Base-by-base conservation (phyloP, 2,888 invertebrate species). In the Diaphora mendica region DNA sequence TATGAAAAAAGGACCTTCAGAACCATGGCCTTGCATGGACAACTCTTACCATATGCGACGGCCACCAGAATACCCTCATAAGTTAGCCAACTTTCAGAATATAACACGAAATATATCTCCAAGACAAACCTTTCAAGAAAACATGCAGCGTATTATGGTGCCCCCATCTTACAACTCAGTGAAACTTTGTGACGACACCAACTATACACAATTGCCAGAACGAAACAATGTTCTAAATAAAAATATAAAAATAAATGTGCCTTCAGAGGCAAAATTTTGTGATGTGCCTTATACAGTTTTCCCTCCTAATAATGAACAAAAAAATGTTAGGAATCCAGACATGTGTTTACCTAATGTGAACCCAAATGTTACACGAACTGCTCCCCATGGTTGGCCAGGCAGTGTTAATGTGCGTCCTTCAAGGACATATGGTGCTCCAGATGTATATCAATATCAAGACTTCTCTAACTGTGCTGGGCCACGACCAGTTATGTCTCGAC, bases 101-200 rank as follows among this genome's bases (percentile, higher is more conserved):
- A 92, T 92, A 71, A 86, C 91, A 76, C 91, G 94, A 88, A 95
- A 96, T 90, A 96, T 96, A 91, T 96, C 96, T 83, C 96, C 96
- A 59, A 91, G 96, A 90, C 95, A 95, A 90, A 96, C 96, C 90
- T 96, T 93, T 91, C 96, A 96, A 90, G 96, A 96, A 86, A 95
- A 96, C 77, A 96, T 96, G 96, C 95, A 91, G 81, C 92, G 96
- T 77, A 93, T 96, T 70, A 93, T 94, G 91, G 93, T 96, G 79
- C 93, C 95, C 64, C 94, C 95, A 62, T 88, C 90, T 69, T 94
- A 92, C 80, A 93, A 87, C 83, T 86, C 92, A 55, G 79, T 87
- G 30, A 94, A 94, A 87, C 84, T 87, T 81, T 90, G 86, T 89
- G 93, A 94, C 79, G 92, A 94, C 77, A 77, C 88, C 73, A 90